Base-by-base conservation (phyloP, 2,113 vertebrate species). In the Solea senegalensis region DNA sequence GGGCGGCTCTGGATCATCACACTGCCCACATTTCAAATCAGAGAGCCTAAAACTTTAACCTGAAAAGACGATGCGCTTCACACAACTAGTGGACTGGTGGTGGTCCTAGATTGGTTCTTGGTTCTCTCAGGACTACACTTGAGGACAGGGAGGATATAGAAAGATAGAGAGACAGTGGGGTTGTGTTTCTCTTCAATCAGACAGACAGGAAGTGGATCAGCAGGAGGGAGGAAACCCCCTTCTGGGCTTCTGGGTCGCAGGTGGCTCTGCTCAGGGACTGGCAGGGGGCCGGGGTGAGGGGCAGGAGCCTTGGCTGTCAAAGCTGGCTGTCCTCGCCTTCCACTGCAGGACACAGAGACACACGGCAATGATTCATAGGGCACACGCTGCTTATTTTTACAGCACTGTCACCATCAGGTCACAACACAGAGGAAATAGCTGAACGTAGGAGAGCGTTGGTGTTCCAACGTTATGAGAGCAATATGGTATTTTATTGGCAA, bases 231-330 rank as follows among this genome's bases (percentile, higher is more conserved):
- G 71, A 73, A 78, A 68, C 72, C 86, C 80, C 80, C 81, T 74
- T 83, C 78, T 78, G 80, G 74, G 76, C 81, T 62, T 72, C 79
- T 66, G 78, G 84, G 81, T 90, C 89, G 80, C 93, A 86, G 88
- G 84, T 89, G 88, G 88, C 73, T 87, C 76, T 73, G 85, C 80
- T 99, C 96, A 98, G 0, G 98, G 97, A 4, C 95, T 97, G 15
- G 95, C 91, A 15, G 97, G 96, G 67, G 95, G 95, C 80, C 96
- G 95, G 9, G 97, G 97, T 16, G 96, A 98, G 8, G 97, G 96
- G 80, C 97, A 97, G 43, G 97, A 98, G 34, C 96, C 95, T 88
- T 99, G 96, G 85, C 97, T 98, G 95, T 99, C 97, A 50, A 98
- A 97, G 90, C 98, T 99, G 43, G 97, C 96, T 9, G 96, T 95